phyloP scores from a whole-genome alignment of 2,888 invertebrate genomes.

The Lithosia quadra region DNA sequence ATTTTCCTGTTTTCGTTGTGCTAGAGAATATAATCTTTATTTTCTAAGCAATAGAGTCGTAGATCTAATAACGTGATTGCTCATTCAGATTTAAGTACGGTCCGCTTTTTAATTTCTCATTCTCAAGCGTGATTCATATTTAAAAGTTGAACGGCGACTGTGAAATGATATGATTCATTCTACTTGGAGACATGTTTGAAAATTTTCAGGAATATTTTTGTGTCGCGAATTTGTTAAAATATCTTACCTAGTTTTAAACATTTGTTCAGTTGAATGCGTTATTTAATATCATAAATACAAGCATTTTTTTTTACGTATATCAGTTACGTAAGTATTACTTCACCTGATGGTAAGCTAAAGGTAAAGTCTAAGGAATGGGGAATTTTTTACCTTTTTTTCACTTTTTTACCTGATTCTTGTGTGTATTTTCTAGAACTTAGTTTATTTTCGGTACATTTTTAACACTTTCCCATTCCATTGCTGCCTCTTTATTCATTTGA shows the following conservation, averaged over 20 bases:
- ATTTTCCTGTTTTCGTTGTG: constrained; percentile 15
- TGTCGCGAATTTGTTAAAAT: background rate
- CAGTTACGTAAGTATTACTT: no score
- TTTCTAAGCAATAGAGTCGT: constrained; percentile 9
- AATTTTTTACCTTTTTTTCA: no score
- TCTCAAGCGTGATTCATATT: constrained; percentile 53
- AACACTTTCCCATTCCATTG: no score
- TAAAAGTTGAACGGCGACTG: constrained; percentile 45
- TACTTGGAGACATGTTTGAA: constrained; percentile 34
- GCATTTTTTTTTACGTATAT: no score
- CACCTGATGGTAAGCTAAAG: no score
- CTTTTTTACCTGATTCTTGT: no score
- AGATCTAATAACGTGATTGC: background rate
- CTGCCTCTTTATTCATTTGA: no score
- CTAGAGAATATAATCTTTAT: constrained; percentile 32
- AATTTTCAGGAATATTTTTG: constrained; percentile 25
- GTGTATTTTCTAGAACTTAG: no score
- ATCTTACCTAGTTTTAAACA: background rate
- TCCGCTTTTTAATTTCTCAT: constrained; percentile 52
- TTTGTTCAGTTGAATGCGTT: background rate
- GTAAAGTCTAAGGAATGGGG: no score
- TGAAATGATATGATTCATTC: constrained; percentile 41
- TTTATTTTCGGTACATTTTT: no score
- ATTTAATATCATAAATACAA: no score
- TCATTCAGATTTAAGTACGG: constrained; percentile 45